Conservation (phyloP, 2,888 invertebrate species). For the Penaeus monodon region DNA sequence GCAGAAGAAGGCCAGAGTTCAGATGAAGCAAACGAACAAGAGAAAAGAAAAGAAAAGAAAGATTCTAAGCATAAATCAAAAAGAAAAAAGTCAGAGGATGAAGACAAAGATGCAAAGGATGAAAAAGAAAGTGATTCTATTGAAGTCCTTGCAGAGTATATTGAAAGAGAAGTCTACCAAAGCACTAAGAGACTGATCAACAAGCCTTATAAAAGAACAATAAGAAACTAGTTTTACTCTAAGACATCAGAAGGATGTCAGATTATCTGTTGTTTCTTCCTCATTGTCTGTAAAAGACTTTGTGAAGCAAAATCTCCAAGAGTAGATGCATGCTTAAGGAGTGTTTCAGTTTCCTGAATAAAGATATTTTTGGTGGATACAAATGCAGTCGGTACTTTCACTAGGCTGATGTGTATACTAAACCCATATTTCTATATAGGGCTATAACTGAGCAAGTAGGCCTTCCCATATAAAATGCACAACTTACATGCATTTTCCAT, state of each 20-base stretch:
- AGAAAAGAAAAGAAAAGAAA: background rate
- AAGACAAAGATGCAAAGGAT: background rate
- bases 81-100: background rate
- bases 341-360: background rate
- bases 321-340: background rate
- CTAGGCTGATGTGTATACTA: no score
- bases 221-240: slow-evolving; percentile 51
- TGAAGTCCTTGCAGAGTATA: slow-evolving; percentile 44
- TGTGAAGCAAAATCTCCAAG: slow-evolving; percentile 34
- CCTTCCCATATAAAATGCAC: no score
- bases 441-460: no score
- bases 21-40: background rate
- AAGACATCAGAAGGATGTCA: slow-evolving; percentile 35
- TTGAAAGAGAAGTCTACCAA: slow-evolving; percentile 52
- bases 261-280: slow-evolving; percentile 22
- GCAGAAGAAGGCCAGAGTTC: slow-evolving; percentile 5
- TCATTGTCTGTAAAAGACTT: slow-evolving; percentile 41
- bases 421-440: no score
- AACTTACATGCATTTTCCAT: no score
- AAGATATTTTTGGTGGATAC: background rate
- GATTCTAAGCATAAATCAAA: background rate
- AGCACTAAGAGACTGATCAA: slow-evolving; percentile 22
- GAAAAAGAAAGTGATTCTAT: background rate
- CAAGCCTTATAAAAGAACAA: slow-evolving; percentile 49
- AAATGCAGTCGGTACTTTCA: background rate